These are phyloP conservation scores for Ctenosaura bakeri DNA, from an alignment of 2,797 vertebrate genomes.

Conservation along the genomic window DNA sequence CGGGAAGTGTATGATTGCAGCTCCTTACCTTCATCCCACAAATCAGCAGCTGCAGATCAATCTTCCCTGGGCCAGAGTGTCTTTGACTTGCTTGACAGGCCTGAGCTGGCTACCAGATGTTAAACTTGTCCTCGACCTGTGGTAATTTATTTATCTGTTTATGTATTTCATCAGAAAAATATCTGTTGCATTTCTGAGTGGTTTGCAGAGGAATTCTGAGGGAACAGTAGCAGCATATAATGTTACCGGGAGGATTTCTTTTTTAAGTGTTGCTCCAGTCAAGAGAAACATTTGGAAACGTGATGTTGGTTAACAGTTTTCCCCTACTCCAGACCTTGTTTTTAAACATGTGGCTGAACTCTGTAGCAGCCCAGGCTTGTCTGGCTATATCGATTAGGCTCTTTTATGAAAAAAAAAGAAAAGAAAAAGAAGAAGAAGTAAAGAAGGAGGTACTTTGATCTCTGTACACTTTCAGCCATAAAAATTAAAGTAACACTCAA, in stretches of 20 bases:
- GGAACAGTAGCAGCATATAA: slow-evolving; percentile 82
- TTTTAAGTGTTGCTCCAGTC: slow-evolving; percentile 72
- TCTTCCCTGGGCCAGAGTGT: slow-evolving; percentile 77
- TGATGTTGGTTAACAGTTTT: slow-evolving; percentile 72
- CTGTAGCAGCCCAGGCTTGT: slow-evolving; percentile 74
- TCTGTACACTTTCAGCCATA: slow-evolving; percentile 79
- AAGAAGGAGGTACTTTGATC: slow-evolving; percentile 76
- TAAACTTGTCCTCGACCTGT: slow-evolving; percentile 78
- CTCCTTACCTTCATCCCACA: slow-evolving; percentile 62
- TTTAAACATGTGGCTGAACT: slow-evolving; percentile 79
- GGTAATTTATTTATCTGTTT: slow-evolving; percentile 87
- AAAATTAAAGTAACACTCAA: slow-evolving; percentile 82
- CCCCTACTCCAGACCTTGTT: slow-evolving; percentile 64
- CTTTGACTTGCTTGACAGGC: slow-evolving; percentile 83
- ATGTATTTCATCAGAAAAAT: slow-evolving; percentile 80
- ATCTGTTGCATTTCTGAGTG: slow-evolving; percentile 80
- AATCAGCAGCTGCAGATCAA: slow-evolving; percentile 75
- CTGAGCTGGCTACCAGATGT: slow-evolving; percentile 83
- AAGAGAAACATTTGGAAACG: slow-evolving; percentile 71
- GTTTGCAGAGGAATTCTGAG: slow-evolving; percentile 76
- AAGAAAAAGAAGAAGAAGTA: slow-evolving; percentile 4
- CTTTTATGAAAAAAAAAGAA: slow-evolving; percentile 38
- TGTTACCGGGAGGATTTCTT: slow-evolving; percentile 75
- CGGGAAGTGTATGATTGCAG: slow-evolving; percentile 49
- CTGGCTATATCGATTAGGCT: slow-evolving; percentile 66